A percentile compares a stretch with the other conserved stretches of the same genome.
phyloP scores from a whole-genome alignment of 2,113 vertebrate genomes.

The Syngnathus typhle region DNA sequence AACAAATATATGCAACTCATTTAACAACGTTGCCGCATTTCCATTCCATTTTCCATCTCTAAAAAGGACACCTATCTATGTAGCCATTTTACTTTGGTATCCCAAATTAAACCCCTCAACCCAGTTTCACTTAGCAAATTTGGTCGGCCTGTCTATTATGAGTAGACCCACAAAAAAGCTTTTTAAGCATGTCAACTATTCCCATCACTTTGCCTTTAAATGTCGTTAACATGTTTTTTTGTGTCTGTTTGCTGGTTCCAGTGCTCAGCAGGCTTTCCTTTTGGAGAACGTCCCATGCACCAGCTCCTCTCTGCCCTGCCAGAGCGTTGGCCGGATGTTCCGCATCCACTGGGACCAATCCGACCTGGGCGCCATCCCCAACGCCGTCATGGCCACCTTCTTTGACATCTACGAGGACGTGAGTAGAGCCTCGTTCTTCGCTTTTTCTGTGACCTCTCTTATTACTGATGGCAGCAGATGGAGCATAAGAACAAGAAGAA shows the following conservation, averaged over 20 bases:
- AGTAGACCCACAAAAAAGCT: too few species aligned
- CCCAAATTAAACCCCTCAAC: too few species aligned
- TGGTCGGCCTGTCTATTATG: too few species aligned
- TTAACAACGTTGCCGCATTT: too few species aligned
- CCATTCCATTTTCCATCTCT: too few species aligned
- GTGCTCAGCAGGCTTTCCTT: constrained; percentile 86
- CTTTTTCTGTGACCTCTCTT: not conserved
- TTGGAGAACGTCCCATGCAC: constrained; percentile 88
- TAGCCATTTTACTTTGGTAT: too few species aligned
- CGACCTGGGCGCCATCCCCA: constrained; percentile 82
- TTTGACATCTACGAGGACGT: constrained; percentile 99
- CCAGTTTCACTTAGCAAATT: too few species aligned
- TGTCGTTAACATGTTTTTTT: not conserved
- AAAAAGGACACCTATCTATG: too few species aligned
- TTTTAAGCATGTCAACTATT: too few species aligned
- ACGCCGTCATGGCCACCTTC: constrained; percentile 83
- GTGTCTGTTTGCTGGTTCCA: constrained; percentile 43
- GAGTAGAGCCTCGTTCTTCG: constrained; percentile 58
- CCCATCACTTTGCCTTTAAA: too few species aligned
- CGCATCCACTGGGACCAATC: constrained; percentile 87
- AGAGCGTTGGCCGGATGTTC: constrained; percentile 76
- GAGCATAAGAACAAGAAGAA: constrained; percentile 4
- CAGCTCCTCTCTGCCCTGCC: constrained; percentile 67
- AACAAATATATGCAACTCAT: not conserved
- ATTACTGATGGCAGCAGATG: constrained; percentile 8